These are phyloP conservation scores for Arizona elegans DNA, from an alignment of 2,113 vertebrate species.

Conservation along the genomic window DNA sequence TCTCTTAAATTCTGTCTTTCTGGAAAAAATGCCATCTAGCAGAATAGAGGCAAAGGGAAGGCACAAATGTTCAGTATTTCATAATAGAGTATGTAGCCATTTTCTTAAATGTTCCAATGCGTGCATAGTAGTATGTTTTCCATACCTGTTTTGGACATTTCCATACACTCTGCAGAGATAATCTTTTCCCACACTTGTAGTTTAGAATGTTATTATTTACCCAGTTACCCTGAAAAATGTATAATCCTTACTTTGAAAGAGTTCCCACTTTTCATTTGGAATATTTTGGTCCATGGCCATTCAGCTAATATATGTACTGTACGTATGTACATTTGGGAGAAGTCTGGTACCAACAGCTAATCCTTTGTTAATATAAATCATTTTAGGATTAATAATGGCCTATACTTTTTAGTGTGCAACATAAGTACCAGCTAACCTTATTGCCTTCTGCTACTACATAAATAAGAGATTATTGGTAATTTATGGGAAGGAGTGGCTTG, in stretches of 20 bases:
- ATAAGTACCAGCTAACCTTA: neutral
- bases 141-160: neutral
- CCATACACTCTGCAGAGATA: neutral
- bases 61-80: neutral
- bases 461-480: neutral
- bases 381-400: neutral
- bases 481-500: neutral
- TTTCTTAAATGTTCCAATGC: neutral
- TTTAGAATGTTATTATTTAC: neutral
- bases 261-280: neutral
- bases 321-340: neutral
- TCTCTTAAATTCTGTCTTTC: neutral
- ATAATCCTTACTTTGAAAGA: neutral
- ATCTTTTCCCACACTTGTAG: neutral
- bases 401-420: neutral
- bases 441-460: neutral
- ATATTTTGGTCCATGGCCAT: neutral
- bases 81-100: neutral
- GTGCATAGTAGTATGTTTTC: neutral
- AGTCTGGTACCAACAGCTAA: neutral
- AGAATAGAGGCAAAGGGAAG: neutral
- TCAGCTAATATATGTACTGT: neutral
- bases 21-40: neutral
- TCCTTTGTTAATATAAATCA: neutral
- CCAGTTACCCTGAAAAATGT: neutral